Conservation (phyloP, 2,113 vertebrate species). For the Merops nubicus region DNA sequence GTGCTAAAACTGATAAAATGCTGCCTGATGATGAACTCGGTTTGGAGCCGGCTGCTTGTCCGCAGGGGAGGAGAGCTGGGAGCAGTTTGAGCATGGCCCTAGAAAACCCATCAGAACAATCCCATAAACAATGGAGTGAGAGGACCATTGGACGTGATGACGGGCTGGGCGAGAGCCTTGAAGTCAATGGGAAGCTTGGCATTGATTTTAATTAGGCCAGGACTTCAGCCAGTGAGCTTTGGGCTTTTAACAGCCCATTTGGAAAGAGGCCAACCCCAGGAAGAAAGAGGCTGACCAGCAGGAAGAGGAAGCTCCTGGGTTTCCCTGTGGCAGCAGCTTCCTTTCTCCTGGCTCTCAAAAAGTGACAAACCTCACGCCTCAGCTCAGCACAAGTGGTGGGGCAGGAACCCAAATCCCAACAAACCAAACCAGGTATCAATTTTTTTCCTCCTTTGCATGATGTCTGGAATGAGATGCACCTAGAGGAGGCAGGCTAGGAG, state of each 20-base stretch:
- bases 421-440: not conserved
- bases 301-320: conserved; percentile 48
- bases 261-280: not conserved
- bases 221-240: conserved; percentile 51
- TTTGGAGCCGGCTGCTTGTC: not conserved
- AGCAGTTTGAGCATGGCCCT: not conserved
- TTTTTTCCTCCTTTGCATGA: not conserved
- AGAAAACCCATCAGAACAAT: not conserved
- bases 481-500: not conserved
- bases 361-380: not conserved
- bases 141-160: not conserved
- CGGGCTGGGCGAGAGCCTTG: not conserved
- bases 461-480: not conserved
- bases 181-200: conserved; percentile 56
- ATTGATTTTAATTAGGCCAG: conserved; percentile 50
- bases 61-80: not conserved
- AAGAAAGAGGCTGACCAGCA: conserved; percentile 33
- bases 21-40: not conserved
- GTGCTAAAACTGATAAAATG: not conserved
- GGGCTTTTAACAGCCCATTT: conserved; percentile 18
- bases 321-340: not conserved
- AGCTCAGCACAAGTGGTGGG: rapidly evolving
- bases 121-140: not conserved
- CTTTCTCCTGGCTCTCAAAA: not conserved
- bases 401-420: not conserved